A percentile compares a stretch with the other conserved stretches of the same genome.
phyloP scores from a whole-genome alignment of 2,888 invertebrate species.

The Leptopterna dolabrata region DNA sequence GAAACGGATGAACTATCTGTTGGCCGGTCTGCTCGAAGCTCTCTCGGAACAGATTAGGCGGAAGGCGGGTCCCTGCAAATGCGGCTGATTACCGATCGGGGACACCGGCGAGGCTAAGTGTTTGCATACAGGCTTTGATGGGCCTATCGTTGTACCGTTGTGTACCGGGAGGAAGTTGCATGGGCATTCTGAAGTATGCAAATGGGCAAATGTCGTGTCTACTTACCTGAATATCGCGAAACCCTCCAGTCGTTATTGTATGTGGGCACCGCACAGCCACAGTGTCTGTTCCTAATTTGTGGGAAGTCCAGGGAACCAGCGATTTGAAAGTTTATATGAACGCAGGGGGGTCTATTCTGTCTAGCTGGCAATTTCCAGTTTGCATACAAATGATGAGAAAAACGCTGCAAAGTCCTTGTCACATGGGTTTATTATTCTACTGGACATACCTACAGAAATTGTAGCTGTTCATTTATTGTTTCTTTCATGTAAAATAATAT shows the following conservation, averaged over 20 bases:
- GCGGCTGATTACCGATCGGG: not conserved
- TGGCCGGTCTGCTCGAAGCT: not conserved
- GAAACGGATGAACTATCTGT: slow-evolving; percentile 25
- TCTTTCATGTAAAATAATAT: no score
- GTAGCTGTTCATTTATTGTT: no score
- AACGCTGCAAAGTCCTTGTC: no score
- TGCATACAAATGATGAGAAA: no score
- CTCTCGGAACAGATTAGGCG: not conserved
- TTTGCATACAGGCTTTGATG: not conserved
- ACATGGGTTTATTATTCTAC: no score
- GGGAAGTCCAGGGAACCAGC: no score
- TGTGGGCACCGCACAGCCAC: not conserved
- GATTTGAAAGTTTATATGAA: no score
- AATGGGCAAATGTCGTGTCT: not conserved
- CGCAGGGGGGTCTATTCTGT: no score
- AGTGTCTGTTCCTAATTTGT: no score
- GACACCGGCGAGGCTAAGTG: not conserved
- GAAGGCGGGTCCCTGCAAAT: not conserved
- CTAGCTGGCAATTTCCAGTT: no score
- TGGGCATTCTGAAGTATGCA: not conserved
- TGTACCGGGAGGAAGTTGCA: not conserved
- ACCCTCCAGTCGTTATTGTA: not conserved
- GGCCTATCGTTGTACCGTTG: not conserved
- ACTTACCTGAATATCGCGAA: not conserved
- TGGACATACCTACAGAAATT: no score